These are phyloP conservation scores for Unio delphinus DNA, from an alignment of 2,888 invertebrate species.

Conservation along the genomic window DNA sequence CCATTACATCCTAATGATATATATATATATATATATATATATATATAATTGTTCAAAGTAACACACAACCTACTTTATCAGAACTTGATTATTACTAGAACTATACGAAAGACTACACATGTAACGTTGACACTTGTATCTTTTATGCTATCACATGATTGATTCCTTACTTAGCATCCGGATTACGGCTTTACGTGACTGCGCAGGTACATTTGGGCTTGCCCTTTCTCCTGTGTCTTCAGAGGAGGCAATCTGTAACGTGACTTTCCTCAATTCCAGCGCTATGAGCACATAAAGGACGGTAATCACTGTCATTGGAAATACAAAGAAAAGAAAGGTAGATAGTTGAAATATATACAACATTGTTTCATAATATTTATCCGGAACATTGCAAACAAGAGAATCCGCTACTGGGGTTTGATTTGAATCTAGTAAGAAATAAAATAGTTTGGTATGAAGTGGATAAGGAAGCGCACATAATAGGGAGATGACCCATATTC, in stretches of 20 bases:
- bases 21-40: background rate
- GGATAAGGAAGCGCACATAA: constrained; percentile 77
- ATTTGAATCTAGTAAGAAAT: constrained; percentile 39
- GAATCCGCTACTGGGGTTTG: constrained; percentile 47
- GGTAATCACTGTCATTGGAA: constrained; percentile 82
- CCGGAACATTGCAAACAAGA: constrained; percentile 59
- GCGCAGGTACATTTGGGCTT: constrained; percentile 19
- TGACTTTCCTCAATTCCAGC: constrained; percentile 51
- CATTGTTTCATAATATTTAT: constrained; percentile 47
- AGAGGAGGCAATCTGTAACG: constrained; percentile 41
- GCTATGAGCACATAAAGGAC: constrained; percentile 78
- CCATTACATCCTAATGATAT: too few relatives aligned
- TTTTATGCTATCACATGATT: background rate
- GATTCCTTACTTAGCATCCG: constrained; percentile 60
- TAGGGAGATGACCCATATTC: constrained; percentile 85
- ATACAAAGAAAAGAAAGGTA: constrained; percentile 86
- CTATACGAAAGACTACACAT: background rate
- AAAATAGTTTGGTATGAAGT: constrained; percentile 59
- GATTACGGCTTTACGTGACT: constrained; percentile 52
- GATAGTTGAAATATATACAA: constrained; percentile 81
- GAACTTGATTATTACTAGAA: background rate
- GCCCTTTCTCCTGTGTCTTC: constrained; percentile 19
- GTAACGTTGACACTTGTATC: background rate
- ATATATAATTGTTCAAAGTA: background rate
- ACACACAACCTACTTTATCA: background rate